Base-by-base conservation (phyloP, 2,113 vertebrate species). In the Varanus salvator region DNA sequence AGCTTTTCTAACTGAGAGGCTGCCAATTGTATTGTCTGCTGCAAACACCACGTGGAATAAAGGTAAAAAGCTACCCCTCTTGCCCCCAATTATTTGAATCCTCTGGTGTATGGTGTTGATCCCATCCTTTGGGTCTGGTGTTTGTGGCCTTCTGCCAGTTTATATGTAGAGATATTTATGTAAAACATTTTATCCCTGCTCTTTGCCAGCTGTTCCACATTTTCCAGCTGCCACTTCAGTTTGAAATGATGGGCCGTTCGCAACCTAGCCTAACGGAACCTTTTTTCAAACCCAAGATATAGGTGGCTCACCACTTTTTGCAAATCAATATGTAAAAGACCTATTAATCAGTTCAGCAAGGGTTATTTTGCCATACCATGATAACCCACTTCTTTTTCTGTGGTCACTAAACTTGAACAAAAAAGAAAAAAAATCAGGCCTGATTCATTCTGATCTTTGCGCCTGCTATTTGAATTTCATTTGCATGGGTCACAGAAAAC, bases 181-280 rank as follows among this genome's bases (percentile, higher is more conserved):
- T 98, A 97, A 98, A 98, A 98, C 97, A 95, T 98, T 98, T 98
- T 97, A 97, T 98, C 97, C 93, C 95, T 97, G 97, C 96, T 98
- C 97, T 93, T 93, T 94, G 97, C 98, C 98, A 98, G 98, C 98
- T 99, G 98, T 98, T 98, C 97, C 97, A 97, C 97, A 98, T 98
- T 98, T 98, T 98, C 97, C 98, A 98, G 98, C 98, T 97, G 97
- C 98, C 97, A 97, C 96, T 97, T 97, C 95, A 85, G 96, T 96
- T 96, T 96, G 96, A 90, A 95, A 95, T 96, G 97, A 97, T 97
- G 97, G 97, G 97, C 96, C 91, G 93, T 95, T 91, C 52, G 75
- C 92, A 92, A 98, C 97, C 97, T 96, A 94, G 94, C 97, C 93
- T 93, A 86, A 78, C 88, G 93, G 91, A 84, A 88, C 86, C 88